Conservation (phyloP, 2,888 invertebrate species). For the Drosophila formosana region DNA sequence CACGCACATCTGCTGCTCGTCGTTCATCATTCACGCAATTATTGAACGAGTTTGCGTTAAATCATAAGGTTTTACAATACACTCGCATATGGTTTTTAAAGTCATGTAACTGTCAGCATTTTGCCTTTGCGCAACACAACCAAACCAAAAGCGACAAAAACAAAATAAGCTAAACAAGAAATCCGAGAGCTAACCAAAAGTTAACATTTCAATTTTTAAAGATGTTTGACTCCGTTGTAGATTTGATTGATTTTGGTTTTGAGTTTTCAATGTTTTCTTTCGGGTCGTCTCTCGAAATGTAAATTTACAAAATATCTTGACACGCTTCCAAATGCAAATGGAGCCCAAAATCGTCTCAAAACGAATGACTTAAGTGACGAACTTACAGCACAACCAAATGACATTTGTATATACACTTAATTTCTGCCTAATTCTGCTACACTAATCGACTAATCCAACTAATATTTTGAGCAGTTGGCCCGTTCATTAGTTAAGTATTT, state of each 20-base stretch:
- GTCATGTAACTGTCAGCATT: constrained; percentile 76
- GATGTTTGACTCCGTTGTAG: constrained; percentile 24
- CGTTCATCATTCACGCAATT: constrained; percentile 72
- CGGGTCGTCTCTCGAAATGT: constrained; percentile 59
- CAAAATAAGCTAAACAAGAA: constrained; percentile 44
- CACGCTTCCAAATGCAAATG: constrained; percentile 55
- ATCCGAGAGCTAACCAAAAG: constrained; percentile 31
- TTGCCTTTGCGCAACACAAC: constrained; percentile 14
- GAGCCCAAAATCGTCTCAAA: constrained; percentile 8
- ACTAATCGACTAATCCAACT: constrained; percentile 13
- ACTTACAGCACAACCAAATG: constrained; percentile 24
- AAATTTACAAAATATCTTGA: constrained; percentile 68
- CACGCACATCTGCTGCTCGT: constrained; percentile 54
- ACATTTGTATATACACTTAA: constrained; percentile 1
- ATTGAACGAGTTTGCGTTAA: constrained; percentile 76
- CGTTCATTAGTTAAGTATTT: constrained; percentile 19
- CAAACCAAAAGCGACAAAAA: constrained; percentile 34
- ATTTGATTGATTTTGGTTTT: constrained; percentile 69
- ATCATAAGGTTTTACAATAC: constrained; percentile 64
- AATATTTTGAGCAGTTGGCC: constrained; percentile 7
- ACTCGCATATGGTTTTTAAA: constrained; percentile 22
- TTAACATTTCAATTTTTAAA: constrained; percentile 69
- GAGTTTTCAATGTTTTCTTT: constrained; percentile 42
- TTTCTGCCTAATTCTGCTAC: constrained; percentile 11
- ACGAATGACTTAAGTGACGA: constrained; percentile 48